phyloP scores from a whole-genome alignment of 2,797 vertebrate species.

The Pseudochromis fuscus region DNA sequence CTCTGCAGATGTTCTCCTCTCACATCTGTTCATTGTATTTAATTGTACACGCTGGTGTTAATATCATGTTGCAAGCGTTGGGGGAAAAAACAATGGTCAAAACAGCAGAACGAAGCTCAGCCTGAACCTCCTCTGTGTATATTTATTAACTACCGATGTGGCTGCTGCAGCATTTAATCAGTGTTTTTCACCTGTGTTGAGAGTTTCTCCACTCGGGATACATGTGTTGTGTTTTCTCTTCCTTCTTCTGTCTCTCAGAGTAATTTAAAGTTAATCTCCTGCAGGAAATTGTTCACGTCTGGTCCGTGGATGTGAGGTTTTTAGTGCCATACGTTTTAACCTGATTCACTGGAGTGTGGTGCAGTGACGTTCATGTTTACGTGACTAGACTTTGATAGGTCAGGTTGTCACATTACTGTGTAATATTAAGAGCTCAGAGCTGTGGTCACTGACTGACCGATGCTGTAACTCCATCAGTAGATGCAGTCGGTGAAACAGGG shows the following conservation, averaged over 20 bases:
- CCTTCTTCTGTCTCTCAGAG: slow-evolving; percentile 43
- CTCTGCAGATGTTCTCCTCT: slow-evolving; percentile 39
- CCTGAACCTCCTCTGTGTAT: slow-evolving; percentile 68
- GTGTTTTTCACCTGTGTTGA: slow-evolving; percentile 49
- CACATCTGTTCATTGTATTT: slow-evolving; percentile 62
- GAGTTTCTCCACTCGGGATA: slow-evolving; percentile 56
- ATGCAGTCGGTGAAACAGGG: slow-evolving; percentile 12
- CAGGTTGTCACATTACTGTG: slow-evolving; percentile 64
- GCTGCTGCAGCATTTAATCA: slow-evolving; percentile 54
- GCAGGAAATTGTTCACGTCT: slow-evolving; percentile 68
- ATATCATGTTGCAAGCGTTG: slow-evolving; percentile 58
- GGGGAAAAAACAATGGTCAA: slow-evolving; percentile 50
- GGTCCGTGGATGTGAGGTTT: slow-evolving; percentile 63
- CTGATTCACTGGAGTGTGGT: slow-evolving; percentile 57
- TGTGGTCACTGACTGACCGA: slow-evolving; percentile 55
- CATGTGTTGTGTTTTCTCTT: slow-evolving; percentile 33
- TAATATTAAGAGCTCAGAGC: slow-evolving; percentile 59
- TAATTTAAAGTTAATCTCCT: slow-evolving; percentile 70
- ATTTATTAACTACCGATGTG: slow-evolving; percentile 71
- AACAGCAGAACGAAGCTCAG: slow-evolving; percentile 61
- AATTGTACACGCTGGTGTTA: slow-evolving; percentile 66
- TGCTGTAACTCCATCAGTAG: slow-evolving; percentile 45
- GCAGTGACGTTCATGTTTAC: slow-evolving; percentile 69
- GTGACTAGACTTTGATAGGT: slow-evolving; percentile 63
- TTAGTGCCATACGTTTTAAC: slow-evolving; percentile 69